A percentile compares a stretch with the other conserved stretches of the same genome.
Conservation (phyloP, 2,113 vertebrate species). For the Agapornis roseicollis region DNA sequence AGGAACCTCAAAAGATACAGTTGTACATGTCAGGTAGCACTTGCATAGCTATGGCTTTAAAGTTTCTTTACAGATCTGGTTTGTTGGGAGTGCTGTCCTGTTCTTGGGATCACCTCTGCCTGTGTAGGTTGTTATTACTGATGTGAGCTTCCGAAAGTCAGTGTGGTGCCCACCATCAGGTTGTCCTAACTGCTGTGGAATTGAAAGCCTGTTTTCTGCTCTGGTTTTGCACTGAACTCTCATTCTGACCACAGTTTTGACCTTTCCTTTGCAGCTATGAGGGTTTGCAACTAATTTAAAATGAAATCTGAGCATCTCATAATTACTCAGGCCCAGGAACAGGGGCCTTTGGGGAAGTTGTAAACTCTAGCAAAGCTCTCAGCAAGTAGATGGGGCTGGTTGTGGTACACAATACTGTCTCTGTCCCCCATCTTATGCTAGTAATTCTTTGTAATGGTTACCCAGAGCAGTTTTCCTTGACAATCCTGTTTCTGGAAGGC, state of each 20-base stretch:
- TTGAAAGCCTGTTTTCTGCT: background rate
- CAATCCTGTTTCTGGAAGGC: background rate
- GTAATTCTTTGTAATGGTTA: background rate
- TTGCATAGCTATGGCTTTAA: background rate
- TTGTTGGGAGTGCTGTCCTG: background rate
- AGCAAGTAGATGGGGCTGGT: background rate
- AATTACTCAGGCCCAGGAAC: background rate
- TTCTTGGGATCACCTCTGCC: background rate
- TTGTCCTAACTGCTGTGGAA: background rate
- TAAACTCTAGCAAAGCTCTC: background rate
- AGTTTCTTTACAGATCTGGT: background rate
- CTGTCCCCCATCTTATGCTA: background rate
- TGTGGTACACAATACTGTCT: background rate
- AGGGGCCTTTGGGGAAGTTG: background rate
- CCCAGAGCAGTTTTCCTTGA: background rate
- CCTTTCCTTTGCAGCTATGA: background rate
- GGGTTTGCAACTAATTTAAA: background rate
- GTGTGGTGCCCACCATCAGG: background rate
- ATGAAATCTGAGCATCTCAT: background rate
- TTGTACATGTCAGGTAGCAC: background rate
- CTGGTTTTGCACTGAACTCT: background rate
- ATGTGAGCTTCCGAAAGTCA: background rate
- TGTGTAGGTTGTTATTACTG: background rate
- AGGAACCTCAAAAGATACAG: background rate
- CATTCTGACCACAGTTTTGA: background rate